A percentile compares a stretch with the other conserved stretches of the same genome.
Evolutionary conservation across 2,113 vertebrate species (phyloP).

Genomic region (Elanus axillaris): DNA sequence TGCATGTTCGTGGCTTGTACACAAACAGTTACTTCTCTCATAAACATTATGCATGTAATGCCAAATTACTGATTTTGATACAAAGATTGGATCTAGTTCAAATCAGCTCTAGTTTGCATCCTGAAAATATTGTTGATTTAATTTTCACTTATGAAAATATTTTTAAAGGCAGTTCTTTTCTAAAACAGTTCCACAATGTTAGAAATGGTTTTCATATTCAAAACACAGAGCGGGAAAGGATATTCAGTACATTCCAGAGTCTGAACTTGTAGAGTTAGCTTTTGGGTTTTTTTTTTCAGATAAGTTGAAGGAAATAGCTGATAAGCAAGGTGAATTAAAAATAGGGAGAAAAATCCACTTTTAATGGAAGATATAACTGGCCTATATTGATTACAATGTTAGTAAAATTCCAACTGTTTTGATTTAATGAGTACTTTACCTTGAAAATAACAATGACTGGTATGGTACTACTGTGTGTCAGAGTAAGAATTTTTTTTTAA

Average conservation of each 20-base stretch:
- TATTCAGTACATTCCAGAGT: not conserved
- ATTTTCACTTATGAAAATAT: not conserved
- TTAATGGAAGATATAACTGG: not conserved
- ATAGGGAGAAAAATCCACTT: not conserved
- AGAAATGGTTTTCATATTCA: not conserved
- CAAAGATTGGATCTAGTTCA: not conserved
- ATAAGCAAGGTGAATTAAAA: not conserved
- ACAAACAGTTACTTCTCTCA: not conserved
- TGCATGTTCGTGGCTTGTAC: not conserved
- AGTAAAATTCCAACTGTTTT: not conserved
- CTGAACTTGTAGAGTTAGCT: not conserved
- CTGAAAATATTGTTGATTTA: not conserved
- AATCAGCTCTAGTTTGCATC: not conserved
- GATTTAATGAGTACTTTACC: not conserved
- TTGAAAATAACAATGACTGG: not conserved
- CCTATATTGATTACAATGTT: not conserved
- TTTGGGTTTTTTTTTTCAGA: not conserved
- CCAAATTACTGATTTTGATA: not conserved
- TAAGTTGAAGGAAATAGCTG: not conserved
- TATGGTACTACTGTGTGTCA: not conserved
- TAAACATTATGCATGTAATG: not conserved
- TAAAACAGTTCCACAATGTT: not conserved
- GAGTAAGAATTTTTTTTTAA: not conserved
- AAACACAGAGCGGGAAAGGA: not conserved
- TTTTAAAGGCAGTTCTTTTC: not conserved